A percentile compares a stretch with the other conserved stretches of the same genome.
Evolutionary conservation across 2,888 invertebrate species (phyloP).

Genomic region (Andrena praecox): DNA sequence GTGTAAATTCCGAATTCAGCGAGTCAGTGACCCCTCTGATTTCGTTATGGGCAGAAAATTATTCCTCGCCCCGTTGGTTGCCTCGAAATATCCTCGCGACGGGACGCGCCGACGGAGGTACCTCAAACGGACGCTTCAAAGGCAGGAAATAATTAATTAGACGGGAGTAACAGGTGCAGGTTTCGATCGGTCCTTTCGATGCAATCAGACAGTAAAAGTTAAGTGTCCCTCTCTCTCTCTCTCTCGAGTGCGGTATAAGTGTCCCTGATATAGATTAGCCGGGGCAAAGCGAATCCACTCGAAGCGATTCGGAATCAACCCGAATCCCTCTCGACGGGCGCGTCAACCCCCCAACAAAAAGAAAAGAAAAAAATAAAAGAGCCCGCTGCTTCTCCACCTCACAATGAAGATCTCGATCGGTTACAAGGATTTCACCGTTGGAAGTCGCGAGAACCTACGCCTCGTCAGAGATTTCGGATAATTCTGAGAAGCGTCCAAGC

Average conservation of each 20-base stretch:
- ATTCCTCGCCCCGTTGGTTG: not conserved
- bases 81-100: not conserved
- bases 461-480: constrained; percentile 81
- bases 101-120: not conserved
- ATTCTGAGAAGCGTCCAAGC: constrained; percentile 83
- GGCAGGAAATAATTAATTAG: constrained; percentile 27
- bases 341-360: constrained; percentile 32
- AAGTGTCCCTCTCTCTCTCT: constrained; percentile 23
- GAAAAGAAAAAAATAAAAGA: constrained; percentile 22
- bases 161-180: constrained; percentile 43
- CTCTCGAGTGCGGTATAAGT: constrained; percentile 45
- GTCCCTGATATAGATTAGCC: constrained; percentile 59
- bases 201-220: constrained; percentile 52
- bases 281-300: constrained; percentile 60
- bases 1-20: no score
- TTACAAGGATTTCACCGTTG: constrained; percentile 78
- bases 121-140: not conserved
- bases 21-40: no score
- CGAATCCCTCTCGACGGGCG: constrained; percentile 36
- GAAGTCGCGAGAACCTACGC: constrained; percentile 53
- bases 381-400: constrained; percentile 28
- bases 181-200: constrained; percentile 11
- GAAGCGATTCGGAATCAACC: constrained; percentile 58
- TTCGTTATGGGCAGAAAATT: not conserved
- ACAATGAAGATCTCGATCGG: constrained; percentile 81